Percentiles rank a stretch among this genome's conserved stretches.
Conservation (phyloP, 2,888 invertebrate species). For the Capitulum mitella region DNA sequence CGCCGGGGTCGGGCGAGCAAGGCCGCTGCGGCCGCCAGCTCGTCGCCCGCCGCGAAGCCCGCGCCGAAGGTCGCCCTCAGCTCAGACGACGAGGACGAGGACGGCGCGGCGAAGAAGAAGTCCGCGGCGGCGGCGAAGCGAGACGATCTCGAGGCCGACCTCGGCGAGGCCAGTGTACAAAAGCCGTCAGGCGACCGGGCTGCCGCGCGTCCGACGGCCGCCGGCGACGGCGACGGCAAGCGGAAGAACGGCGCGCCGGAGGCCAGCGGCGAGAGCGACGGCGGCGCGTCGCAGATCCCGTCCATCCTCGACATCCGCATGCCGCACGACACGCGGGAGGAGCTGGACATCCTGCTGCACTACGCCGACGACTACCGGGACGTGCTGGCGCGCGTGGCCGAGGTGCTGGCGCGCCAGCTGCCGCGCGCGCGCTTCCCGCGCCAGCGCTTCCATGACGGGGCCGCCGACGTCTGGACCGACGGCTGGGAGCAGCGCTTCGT, state of each 20-base stretch:
- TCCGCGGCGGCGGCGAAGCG: neutral
- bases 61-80: neutral
- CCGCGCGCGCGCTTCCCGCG: constrained; percentile 13
- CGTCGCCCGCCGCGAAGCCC: neutral
- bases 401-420: neutral
- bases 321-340: neutral
- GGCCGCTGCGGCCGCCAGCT: neutral
- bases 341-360: constrained; percentile 1
- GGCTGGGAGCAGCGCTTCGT: constrained; percentile 7
- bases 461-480: neutral
- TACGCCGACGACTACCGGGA: constrained; percentile 4
- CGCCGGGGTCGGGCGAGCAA: neutral
- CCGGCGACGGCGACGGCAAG: neutral
- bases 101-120: neutral
- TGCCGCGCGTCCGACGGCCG: neutral
- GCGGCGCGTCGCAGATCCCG: neutral
- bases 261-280: neutral
- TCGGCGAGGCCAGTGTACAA: neutral
- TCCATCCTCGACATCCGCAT: neutral
- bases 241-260: neutral
- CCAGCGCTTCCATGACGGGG: neutral
- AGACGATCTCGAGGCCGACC: neutral
- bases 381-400: neutral
- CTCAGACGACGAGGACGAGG: neutral
- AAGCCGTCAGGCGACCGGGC: neutral